Percentiles rank a stretch among this genome's conserved stretches.
These are phyloP conservation scores for Eleginops maclovinus DNA, from an alignment of 2,113 vertebrate genomes.

Conservation along the genomic window DNA sequence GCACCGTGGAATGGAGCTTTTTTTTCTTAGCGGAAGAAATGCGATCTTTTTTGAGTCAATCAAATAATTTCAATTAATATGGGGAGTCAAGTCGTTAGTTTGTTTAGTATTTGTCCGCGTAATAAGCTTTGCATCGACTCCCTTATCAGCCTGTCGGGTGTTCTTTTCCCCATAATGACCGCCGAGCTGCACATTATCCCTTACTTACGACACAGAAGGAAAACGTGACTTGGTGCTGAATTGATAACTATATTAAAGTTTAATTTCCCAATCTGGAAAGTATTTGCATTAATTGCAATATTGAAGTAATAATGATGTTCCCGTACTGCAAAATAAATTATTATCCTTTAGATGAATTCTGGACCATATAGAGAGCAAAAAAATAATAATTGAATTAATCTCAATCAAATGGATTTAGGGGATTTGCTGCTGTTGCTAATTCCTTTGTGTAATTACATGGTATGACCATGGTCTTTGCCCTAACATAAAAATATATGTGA, in stretches of 20 bases:
- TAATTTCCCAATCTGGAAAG: background rate
- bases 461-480: slow-evolving; percentile 4
- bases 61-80: no score
- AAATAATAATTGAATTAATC: no score
- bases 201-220: background rate
- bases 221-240: background rate
- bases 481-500: slow-evolving; percentile 2
- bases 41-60: no score
- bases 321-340: background rate
- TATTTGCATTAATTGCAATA: background rate
- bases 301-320: background rate
- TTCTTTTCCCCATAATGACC: no score
- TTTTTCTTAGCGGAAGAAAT: no score
- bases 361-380: background rate
- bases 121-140: no score
- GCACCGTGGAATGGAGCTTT: no score
- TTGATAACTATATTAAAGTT: background rate
- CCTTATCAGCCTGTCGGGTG: no score
- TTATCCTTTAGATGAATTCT: background rate
- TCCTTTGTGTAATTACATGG: slow-evolving; percentile 2
- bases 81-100: no score
- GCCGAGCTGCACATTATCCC: no score
- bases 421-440: slow-evolving; percentile 14
- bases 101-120: no score
- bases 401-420: background rate